Percentiles rank a stretch among this genome's conserved stretches.
Evolutionary conservation across 2,797 vertebrate genomes (phyloP).

Genomic region (Danio choprae): DNA sequence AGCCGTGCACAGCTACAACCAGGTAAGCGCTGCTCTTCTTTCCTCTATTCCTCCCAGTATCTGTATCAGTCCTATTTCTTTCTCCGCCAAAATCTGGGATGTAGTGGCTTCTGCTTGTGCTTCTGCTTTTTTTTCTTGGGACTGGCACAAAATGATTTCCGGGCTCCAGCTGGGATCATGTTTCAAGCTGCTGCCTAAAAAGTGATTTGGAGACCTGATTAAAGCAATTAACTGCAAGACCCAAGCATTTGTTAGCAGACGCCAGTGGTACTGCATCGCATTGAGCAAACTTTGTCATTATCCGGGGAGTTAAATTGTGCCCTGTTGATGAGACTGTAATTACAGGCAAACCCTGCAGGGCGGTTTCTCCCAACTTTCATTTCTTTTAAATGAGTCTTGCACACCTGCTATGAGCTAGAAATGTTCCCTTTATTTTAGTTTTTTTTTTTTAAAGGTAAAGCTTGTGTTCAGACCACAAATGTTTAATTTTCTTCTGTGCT

Average conservation of each 20-base stretch:
- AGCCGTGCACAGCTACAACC: constrained; percentile 94
- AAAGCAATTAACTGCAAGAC: constrained; percentile 17
- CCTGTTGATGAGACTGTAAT: constrained; percentile 64
- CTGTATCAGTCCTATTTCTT: background rate
- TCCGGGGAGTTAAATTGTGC: constrained; percentile 38
- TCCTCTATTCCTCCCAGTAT: constrained; percentile 5
- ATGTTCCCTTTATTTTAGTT: constrained; percentile 54
- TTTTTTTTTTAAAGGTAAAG: constrained; percentile 46
- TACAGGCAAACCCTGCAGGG: constrained; percentile 64
- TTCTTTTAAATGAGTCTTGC: constrained; percentile 58
- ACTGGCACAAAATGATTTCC: background rate
- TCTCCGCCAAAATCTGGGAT: background rate
- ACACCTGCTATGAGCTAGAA: constrained; percentile 60
- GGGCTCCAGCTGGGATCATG: constrained; percentile 17
- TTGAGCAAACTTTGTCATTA: constrained; percentile 38
- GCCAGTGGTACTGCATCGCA: constrained; percentile 8
- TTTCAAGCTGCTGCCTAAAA: constrained; percentile 32
- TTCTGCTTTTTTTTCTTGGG: background rate
- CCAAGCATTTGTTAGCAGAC: constrained; percentile 12
- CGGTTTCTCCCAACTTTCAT: constrained; percentile 65
- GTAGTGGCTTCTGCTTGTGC: background rate
- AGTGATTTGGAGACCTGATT: constrained; percentile 27
- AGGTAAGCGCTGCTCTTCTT: constrained; percentile 81
- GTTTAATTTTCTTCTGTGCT: constrained; percentile 51
- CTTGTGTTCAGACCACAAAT: constrained; percentile 53